Base-by-base conservation (phyloP, 2,113 vertebrate genomes). In the Sialia sialis region DNA sequence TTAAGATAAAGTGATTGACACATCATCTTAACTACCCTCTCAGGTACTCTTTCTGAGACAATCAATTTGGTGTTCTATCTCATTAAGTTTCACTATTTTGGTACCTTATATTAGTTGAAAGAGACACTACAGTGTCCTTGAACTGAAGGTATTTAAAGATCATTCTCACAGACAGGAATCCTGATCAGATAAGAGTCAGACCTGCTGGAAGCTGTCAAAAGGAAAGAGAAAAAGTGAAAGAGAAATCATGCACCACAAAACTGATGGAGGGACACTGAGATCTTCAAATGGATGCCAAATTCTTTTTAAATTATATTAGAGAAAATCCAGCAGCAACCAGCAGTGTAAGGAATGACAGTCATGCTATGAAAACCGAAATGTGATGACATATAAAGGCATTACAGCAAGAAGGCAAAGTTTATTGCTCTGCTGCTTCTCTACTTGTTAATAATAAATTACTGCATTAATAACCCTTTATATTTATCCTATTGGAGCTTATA, bases 1-100 rank as follows among this genome's bases (percentile, higher is more conserved):
- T 96, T 93, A 96, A 97, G 95, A 93, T 64, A 79, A 96, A 97
- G 69, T 97, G 92, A 92, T 93, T 97, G 96, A 96, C 96, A 97
- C 66, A 89, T 93, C 91, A 92, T 73, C 92, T 75, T 82, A 97
- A 93, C 84, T 97, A 90, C 46, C 19, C 93, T 96, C 88, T 91
- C 85, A 95, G 92, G 83, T 80, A 87, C 75, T 92, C 73, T 94
- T 97, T 97, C 92, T 92, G 87, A 90, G 83, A 94, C 92, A 95
- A 97, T 87, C 89, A 95, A 82, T 95, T 97, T 96, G 77, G 67
- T 91, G 89, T 97, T 97, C 95, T 96, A 59, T 74, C 93, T 98
- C 95, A 97, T 97, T 98, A 97, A 97, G 84, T 94, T 96, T 94
- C 96, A 81, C 84, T 94, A 67, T 91, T 95, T 96, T 95, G 51